Conservation (phyloP, 2,797 vertebrate species). For the Pitangus sulphuratus region DNA sequence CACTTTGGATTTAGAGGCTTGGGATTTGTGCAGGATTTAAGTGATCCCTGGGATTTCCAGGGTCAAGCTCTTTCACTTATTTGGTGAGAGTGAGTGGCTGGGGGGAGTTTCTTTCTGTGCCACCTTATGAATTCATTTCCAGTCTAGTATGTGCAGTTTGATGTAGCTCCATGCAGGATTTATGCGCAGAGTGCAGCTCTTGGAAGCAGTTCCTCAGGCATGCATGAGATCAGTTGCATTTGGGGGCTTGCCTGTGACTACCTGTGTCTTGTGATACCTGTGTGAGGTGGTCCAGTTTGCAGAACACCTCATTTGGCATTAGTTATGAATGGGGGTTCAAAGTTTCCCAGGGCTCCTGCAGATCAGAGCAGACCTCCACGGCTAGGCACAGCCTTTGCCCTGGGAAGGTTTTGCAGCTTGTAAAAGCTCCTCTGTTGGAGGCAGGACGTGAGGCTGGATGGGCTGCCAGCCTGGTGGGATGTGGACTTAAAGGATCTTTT, state of each 20-base stretch:
- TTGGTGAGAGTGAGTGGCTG: fast-evolving
- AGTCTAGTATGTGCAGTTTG: fast-evolving
- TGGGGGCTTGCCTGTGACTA: not conserved
- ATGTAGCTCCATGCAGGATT: not conserved
- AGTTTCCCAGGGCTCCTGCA: not conserved
- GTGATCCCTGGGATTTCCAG: not conserved
- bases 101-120: not conserved
- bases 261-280: not conserved
- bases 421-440: slow-evolving; percentile 30
- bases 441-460: not conserved
- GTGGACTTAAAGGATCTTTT: slow-evolving; percentile 41
- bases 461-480: slow-evolving; percentile 4
- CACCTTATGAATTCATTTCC: not conserved
- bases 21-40: not conserved
- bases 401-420: not conserved
- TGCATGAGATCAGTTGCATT: not conserved
- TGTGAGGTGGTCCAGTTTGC: not conserved
- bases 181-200: not conserved
- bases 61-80: not conserved
- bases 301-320: not conserved
- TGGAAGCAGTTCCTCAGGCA: not conserved
- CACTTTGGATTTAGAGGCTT: not conserved
- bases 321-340: not conserved
- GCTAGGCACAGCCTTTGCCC: not conserved
- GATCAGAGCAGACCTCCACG: not conserved